Evolutionary conservation across 2,797 vertebrate species (phyloP).

Genomic region (Rhincodon typus): DNA sequence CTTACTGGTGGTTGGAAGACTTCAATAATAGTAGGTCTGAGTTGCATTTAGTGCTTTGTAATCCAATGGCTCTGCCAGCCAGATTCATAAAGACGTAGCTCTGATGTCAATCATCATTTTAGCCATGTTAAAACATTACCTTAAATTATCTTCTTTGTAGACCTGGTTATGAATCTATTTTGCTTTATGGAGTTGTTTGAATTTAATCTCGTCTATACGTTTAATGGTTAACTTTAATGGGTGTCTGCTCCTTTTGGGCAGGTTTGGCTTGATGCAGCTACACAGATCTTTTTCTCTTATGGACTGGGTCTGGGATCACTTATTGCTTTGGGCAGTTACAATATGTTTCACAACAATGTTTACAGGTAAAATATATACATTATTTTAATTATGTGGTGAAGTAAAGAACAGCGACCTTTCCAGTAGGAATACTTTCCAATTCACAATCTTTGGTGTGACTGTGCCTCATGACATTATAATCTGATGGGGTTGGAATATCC

Average conservation of each 20-base stretch:
- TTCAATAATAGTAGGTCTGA: neutral
- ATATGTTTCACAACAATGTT: conserved; percentile 76
- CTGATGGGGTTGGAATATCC: neutral
- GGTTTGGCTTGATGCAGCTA: conserved; percentile 90
- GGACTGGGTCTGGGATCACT: conserved; percentile 82
- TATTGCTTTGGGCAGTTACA: conserved; percentile 85
- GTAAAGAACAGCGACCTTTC: too few species aligned
- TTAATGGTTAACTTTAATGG: neutral
- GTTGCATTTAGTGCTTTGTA: neutral
- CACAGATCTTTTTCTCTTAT: conserved; percentile 88
- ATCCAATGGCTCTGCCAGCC: neutral
- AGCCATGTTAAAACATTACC: neutral
- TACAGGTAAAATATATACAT: conserved; percentile 61
- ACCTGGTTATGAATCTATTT: neutral
- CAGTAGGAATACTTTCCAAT: neutral
- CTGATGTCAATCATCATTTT: neutral
- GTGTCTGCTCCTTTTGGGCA: conserved; percentile 39
- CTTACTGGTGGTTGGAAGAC: neutral
- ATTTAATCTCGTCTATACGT: neutral
- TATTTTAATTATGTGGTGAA: neutral
- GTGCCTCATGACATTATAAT: neutral
- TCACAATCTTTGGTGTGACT: neutral
- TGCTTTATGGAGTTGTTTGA: neutral
- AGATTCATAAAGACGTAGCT: neutral
- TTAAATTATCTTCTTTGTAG: neutral